A percentile compares a stretch with the other conserved stretches of the same genome.
These are phyloP conservation scores for Anser cygnoides DNA, from an alignment of 2,113 vertebrate genomes.

Conservation along the genomic window DNA sequence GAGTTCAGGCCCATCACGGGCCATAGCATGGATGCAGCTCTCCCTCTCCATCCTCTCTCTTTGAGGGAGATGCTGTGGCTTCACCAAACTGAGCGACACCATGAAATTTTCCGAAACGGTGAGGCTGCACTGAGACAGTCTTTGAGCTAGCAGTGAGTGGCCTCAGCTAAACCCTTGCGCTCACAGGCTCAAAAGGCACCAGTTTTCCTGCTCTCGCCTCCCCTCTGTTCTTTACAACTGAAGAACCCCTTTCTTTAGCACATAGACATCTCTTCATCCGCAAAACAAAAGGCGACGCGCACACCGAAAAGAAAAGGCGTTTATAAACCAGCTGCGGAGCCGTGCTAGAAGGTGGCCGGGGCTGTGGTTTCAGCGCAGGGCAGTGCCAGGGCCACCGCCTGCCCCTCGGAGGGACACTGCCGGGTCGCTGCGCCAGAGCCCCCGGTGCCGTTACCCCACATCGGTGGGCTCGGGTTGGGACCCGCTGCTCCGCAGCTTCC, in stretches of 20 bases:
- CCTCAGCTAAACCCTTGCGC: background rate
- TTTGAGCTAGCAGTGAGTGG: background rate
- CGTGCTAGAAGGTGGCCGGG: background rate
- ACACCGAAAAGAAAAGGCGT: background rate
- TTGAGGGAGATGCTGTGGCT: background rate
- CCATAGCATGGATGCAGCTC: background rate
- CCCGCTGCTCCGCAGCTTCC: background rate
- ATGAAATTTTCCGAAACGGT: background rate
- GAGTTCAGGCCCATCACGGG: background rate
- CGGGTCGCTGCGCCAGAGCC: fast-evolving
- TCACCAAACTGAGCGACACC: background rate
- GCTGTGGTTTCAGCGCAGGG: background rate
- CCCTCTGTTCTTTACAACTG: background rate
- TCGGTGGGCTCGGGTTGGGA: background rate
- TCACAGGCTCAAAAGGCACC: background rate
- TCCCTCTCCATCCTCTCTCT: fast-evolving
- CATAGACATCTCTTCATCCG: constrained; percentile 42
- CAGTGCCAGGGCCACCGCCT: background rate
- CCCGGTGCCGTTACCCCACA: background rate
- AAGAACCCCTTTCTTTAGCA: constrained; percentile 7
- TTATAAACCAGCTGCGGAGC: background rate
- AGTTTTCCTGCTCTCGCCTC: background rate
- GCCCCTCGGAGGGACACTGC: background rate
- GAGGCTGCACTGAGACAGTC: background rate
- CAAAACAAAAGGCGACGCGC: background rate